Conservation (phyloP, 1,140 invertebrate genomes). For the Eumaeus atala region DNA sequence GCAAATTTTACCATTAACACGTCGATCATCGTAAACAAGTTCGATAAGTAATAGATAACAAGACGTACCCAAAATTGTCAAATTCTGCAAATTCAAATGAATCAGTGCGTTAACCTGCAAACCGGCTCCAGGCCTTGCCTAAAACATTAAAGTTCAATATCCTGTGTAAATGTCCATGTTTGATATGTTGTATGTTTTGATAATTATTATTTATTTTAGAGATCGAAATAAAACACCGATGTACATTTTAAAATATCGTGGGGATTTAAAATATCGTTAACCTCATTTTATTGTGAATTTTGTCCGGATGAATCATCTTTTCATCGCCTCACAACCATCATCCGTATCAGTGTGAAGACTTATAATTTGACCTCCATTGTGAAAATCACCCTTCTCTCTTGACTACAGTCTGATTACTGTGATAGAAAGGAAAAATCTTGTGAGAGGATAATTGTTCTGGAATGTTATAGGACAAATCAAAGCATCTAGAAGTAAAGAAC, state of each 20-base stretch:
- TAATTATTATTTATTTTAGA: conserved; percentile 12
- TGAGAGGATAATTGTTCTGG: no score
- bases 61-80: conserved; percentile 53
- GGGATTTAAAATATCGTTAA: no score
- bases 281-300: no score
- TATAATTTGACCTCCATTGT: background rate
- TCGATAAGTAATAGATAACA: conserved; percentile 55
- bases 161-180: conserved; percentile 56
- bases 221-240: no score
- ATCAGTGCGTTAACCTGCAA: conserved; percentile 64
- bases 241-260: no score
- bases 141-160: conserved; percentile 62
- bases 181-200: conserved; percentile 30
- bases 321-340: no score
- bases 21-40: conserved; percentile 47
- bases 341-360: background rate
- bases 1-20: conserved; percentile 24
- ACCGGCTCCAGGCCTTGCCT: conserved; percentile 56
- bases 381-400: no score
- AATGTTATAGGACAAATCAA: no score
- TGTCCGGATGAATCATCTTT: no score
- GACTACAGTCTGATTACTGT: no score
- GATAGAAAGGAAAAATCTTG: no score
- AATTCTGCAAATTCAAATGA: conserved; percentile 63
- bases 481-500: no score